Base-by-base conservation (phyloP, 2,888 invertebrate genomes). In the Abrostola tripartita region DNA sequence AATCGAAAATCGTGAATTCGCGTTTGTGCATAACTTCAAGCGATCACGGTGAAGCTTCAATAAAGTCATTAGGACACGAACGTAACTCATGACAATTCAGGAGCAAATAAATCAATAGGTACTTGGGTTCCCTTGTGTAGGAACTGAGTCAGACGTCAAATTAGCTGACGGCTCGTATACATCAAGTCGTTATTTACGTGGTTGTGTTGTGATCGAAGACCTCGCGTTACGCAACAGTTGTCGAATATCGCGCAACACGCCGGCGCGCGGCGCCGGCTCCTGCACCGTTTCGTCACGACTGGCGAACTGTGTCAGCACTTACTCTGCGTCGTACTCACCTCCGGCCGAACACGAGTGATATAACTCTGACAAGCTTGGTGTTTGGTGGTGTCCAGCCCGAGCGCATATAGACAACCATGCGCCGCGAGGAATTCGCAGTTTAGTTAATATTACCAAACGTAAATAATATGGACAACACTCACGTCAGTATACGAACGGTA, bases 201-300 rank as follows among this genome's bases (percentile, higher is more conserved):
- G 38, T 7, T 7, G n/a, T n/a, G 37, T 11, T 5, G n/a, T n/a
- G 36, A 53, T 42, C 42, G 44, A 9, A 36, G 7, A 54, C 14
- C 11, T 10, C 10, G 47, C 7, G 11, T 55, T 37, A 55, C 44
- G 55, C 10, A 55, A 55, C 14, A 14, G 14, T 37, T 37, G 47
- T 47, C 55, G 55, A 55, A 55, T 55, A 37, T 55, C 55, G 14
- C 44, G 55, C 54, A 55, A 55, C 41, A 11, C 44, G 9, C 5
- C 44, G 44, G 14, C 14, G 14, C 14, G 2, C 24, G 44, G 44
- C 24, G 24, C 24, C 24, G 24, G 51, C 51, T 14, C 7, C 38
- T 52, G 52, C 52, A 10, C 8, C 9, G 44, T 44, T 37, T 55
- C 44, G 37, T 37, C 55, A 55, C 37, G 6, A 10, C 10, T 10